Percentiles rank a stretch among this genome's conserved stretches.
These are phyloP conservation scores for Gymnocypris eckloni DNA, from an alignment of 2,797 vertebrate species.

Conservation along the genomic window DNA sequence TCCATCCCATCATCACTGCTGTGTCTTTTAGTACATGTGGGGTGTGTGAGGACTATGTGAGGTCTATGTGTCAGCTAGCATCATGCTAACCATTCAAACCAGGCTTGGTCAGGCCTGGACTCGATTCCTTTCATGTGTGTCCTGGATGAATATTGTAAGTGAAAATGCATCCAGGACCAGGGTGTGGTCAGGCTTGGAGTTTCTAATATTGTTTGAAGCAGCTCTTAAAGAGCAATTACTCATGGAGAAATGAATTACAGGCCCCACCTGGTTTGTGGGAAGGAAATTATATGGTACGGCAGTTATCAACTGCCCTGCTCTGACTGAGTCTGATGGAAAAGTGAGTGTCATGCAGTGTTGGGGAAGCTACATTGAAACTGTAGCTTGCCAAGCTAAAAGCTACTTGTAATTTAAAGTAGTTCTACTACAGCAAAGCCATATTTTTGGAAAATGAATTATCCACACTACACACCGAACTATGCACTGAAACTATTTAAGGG, in stretches of 20 bases:
- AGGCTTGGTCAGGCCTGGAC: constrained; percentile 71
- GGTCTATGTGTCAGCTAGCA: constrained; percentile 61
- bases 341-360: constrained; percentile 56
- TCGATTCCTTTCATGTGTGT: constrained; percentile 56
- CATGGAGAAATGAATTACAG: constrained; percentile 65
- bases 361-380: constrained; percentile 19
- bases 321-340: constrained; percentile 66
- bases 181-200: constrained; percentile 76
- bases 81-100: constrained; percentile 71
- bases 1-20: constrained; percentile 56
- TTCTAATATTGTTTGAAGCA: constrained; percentile 69
- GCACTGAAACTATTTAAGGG: not conserved
- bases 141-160: constrained; percentile 48
- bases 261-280: constrained; percentile 63
- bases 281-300: constrained; percentile 78
- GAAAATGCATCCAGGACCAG: constrained; percentile 67
- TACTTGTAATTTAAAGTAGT: constrained; percentile 6
- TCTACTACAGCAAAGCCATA: not conserved
- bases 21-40: constrained; percentile 53
- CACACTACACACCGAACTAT: not conserved
- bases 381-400: not conserved
- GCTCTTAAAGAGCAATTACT: constrained; percentile 72
- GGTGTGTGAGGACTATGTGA: constrained; percentile 32
- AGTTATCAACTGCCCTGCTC: constrained; percentile 70
- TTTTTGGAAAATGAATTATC: not conserved